Evolutionary conservation across 2,113 vertebrate genomes (phyloP), one percentile per base, ranked within the genome.

Genomic region (Sturnus vulgaris): DNA sequence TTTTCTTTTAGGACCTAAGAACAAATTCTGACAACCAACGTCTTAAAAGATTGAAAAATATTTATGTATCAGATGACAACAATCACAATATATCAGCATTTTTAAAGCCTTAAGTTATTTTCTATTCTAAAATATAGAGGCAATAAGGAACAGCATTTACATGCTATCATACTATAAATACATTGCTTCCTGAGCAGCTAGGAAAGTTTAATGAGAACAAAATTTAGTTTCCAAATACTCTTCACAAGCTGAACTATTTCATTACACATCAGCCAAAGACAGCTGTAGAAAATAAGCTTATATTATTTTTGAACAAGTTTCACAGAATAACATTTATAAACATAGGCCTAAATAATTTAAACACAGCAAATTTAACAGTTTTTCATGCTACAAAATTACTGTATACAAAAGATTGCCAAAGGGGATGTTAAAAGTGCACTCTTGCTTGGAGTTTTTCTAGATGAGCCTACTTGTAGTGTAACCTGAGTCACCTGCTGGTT

Each of bases 341-440:
- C 93, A 93, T 87, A 96, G 60, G 94, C 95, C 96, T 97, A 97
- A 97, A 98, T 97, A 98, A 98, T 92, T 96, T 98, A 97, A 98
- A 96, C 92, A 95, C 95, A 96, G 91, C 96, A 97, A 96, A 52
- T 94, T 90, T 93, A 97, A 97, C 95, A 95, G 94, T 88, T 97
- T 97, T 89, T 96, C 97, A 97, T 97, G 96, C 97, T 98, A 98
- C 91, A 98, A 98, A 98, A 97, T 86, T 94, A 94, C 70, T 92
- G 80, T 90, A 96, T 98, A 97, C 56, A 97, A 98, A 98, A 97
- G 88, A 88, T 93, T 94, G 94, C 90, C 92, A 93, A 85, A 88
- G 93, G 81, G 93, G 95, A 92, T 96, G 77, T 95, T 97, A 96
- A 97, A 98, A 97, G 95, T 97, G 96, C 94, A 96, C 85, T 96